Conservation (phyloP, 1,140 invertebrate genomes). For the Heterodera schachtii region DNA sequence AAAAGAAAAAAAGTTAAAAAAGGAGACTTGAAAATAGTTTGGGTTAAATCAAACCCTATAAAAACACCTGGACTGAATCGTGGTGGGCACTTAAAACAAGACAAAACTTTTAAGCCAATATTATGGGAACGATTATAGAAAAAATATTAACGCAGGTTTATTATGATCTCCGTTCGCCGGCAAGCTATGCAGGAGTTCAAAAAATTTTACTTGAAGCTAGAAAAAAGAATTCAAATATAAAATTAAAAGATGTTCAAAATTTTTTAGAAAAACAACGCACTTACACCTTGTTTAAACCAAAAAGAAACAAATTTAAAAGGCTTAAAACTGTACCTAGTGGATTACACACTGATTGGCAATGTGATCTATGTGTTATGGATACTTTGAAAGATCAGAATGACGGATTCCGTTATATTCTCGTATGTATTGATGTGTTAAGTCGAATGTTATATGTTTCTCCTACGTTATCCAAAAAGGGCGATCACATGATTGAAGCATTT, state of each 20-base stretch:
- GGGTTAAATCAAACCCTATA: conserved; percentile 1
- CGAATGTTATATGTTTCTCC: conserved; percentile 27
- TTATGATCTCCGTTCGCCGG: neutral
- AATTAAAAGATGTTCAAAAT: conserved; percentile 10
- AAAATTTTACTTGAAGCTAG: conserved; percentile 20
- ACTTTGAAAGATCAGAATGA: conserved; percentile 18
- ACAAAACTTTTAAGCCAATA: conserved; percentile 1
- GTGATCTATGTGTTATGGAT: conserved; percentile 35
- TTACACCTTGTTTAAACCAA: conserved; percentile 32
- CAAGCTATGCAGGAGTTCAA: conserved; percentile 26
- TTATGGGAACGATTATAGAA: conserved; percentile 23
- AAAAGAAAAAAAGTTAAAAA: conserved; percentile 1
- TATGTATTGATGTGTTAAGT: conserved; percentile 22
- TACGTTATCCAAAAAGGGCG: too few species aligned
- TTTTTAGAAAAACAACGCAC: conserved; percentile 27
- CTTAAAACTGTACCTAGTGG: conserved; percentile 12
- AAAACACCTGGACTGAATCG: neutral
- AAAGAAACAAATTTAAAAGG: conserved; percentile 15
- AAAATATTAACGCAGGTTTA: conserved; percentile 20
- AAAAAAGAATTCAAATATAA: conserved; percentile 30
- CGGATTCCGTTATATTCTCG: too few species aligned
- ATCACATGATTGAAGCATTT: too few species aligned
- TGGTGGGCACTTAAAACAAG: too few species aligned
- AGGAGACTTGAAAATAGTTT: neutral
- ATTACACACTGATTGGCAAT: conserved; percentile 22